phyloP scores from a whole-genome alignment of 2,113 vertebrate genomes.

The Barnardius zonarius region DNA sequence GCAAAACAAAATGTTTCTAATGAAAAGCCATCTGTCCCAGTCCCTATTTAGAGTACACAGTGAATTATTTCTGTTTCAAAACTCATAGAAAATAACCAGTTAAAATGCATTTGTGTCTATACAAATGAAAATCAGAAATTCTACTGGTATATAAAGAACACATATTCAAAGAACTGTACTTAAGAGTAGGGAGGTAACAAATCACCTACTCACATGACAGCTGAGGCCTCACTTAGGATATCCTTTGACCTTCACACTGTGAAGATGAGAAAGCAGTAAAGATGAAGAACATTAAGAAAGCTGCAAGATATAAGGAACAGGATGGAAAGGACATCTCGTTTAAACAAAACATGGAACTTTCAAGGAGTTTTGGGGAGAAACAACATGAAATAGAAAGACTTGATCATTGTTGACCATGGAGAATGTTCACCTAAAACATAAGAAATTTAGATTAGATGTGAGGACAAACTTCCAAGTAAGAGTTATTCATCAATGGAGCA shows the following conservation, averaged over 20 bases:
- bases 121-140: neutral
- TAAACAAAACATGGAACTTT: constrained; percentile 44
- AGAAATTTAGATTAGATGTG: constrained; percentile 59
- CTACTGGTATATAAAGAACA: neutral
- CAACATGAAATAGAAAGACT: constrained; percentile 38
- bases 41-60: neutral
- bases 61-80: neutral
- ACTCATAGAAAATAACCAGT: neutral
- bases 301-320: constrained; percentile 16
- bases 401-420: neutral
- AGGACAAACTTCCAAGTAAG: constrained; percentile 65
- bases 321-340: constrained; percentile 3
- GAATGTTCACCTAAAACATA: constrained; percentile 51
- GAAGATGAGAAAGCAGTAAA: constrained; percentile 13
- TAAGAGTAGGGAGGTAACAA: neutral
- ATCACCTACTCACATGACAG: neutral
- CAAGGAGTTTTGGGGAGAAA: constrained; percentile 23
- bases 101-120: neutral
- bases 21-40: neutral
- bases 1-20: neutral
- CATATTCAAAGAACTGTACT: neutral
- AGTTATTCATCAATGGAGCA: constrained; percentile 54
- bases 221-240: constrained; percentile 2
- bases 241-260: constrained; percentile 34
- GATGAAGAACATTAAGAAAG: constrained; percentile 39